Base-by-base conservation (phyloP, 2,113 vertebrate species). In the Gallinago undulata region DNA sequence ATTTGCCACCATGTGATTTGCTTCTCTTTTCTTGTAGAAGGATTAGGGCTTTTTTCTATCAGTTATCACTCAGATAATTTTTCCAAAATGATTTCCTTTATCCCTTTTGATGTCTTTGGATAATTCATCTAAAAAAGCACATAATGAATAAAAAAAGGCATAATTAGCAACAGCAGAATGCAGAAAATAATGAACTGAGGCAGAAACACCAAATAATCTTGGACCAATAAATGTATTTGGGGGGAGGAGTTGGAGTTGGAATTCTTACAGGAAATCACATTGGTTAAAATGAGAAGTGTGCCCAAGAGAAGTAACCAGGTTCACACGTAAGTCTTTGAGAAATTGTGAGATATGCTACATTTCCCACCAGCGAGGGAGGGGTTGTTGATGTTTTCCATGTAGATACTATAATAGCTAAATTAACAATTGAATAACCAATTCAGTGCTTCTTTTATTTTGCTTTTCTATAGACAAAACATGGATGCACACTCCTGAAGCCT, bases 401-500 rank as follows among this genome's bases (percentile, higher is more conserved):
- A 57, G 17, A 37, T 63, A 8, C 15, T 91, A 1, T 83, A 69
- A 53, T 10, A 25, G 6, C 43, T 67, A 23, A 48, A 19, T 35
- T 67, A 86, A 60, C 48, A 62, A 14, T 30, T 92, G 63, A 69
- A 95, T 91, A 73, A 92, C 25, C 31, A 87, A 95, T 94, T 95
- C 93, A 75, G 75, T 94, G 56, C 87, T 64, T 83, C 93, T 76
- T 95, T 69, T 98, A 66, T 97, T 98, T 95, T 97, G 62, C 97
- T 90, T 98, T 93, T 53, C 99, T 99, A 69, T 98, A 99, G 99
- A 99, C 97, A 99, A 99, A 98, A 99, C 99, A 81, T 99, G 99
- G 99, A 99, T 99, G 99, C 99, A 99, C 94, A 99, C 99, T 19
- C 99, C 99, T 27, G 99, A 99, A 79, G 98, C 99, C 72, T 98